Evolutionary conservation across 1,140 invertebrate genomes (phyloP).

Genomic region (Venturia canescens): DNA sequence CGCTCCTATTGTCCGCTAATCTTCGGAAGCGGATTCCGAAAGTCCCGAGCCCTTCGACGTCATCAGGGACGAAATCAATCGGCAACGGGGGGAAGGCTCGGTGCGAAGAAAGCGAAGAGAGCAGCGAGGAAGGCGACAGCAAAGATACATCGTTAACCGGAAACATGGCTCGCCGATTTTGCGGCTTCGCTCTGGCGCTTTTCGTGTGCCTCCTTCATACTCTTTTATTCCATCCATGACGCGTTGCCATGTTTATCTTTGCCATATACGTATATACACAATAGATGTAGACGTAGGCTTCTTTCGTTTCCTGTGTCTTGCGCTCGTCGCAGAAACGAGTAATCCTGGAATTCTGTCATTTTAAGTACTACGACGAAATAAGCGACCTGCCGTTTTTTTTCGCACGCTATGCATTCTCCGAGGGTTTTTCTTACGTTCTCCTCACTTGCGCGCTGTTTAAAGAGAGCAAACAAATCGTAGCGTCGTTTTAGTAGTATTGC

Average conservation of each 20-base stretch:
- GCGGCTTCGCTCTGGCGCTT: slow-evolving; percentile 69
- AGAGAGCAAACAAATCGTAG: neutral
- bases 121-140: slow-evolving; percentile 2
- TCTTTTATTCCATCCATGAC: slow-evolving; percentile 49
- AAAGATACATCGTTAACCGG: slow-evolving; percentile 59
- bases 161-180: slow-evolving; percentile 70
- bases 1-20: too few species aligned
- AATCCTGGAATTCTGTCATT: neutral
- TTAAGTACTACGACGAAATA: neutral
- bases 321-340: neutral
- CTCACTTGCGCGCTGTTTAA: neutral
- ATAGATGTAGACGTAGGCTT: neutral
- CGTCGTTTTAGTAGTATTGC: too few species aligned
- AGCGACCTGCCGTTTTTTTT: neutral
- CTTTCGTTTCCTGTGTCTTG: neutral
- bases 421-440: neutral
- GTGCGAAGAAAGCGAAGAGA: slow-evolving; percentile 23
- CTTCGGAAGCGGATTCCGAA: too few species aligned
- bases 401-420: neutral
- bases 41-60: too few species aligned
- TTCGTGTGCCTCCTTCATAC: slow-evolving; percentile 56
- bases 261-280: neutral
- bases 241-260: slow-evolving; percentile 30
- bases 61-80: too few species aligned
- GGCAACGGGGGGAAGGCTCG: neutral